Percentiles rank a stretch among this genome's conserved stretches.
phyloP scores from a whole-genome alignment of 2,113 vertebrate species.

The Podarcis muralis region DNA sequence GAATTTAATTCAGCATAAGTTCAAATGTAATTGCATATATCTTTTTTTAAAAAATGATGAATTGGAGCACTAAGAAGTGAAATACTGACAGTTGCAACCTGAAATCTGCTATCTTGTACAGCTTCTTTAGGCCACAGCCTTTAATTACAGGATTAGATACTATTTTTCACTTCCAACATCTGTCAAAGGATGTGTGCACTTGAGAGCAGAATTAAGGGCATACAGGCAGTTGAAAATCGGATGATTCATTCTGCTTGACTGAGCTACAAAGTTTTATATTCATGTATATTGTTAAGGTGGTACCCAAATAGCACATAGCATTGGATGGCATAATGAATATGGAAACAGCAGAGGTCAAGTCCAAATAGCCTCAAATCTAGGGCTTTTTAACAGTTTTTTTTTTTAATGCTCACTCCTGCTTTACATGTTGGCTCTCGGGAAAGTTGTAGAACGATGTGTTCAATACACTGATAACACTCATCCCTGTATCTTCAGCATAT shows the following conservation, averaged over 20 bases:
- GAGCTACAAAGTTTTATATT: background rate
- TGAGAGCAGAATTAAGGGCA: background rate
- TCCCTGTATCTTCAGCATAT: too few relatives aligned
- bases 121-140: background rate
- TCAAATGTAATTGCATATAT: background rate
- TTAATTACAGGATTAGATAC: slow-evolving; percentile 7
- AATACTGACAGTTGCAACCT: background rate
- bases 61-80: background rate
- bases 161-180: background rate
- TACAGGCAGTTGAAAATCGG: background rate
- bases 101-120: background rate
- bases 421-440: too few relatives aligned
- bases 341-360: background rate
- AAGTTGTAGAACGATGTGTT: too few relatives aligned
- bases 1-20: background rate
- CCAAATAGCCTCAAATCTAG: background rate
- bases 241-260: background rate
- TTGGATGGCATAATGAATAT: background rate
- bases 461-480: too few relatives aligned
- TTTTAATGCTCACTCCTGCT: too few relatives aligned
- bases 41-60: background rate
- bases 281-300: background rate
- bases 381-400: background rate
- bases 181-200: background rate
- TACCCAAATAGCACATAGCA: background rate